A percentile compares a stretch with the other conserved stretches of the same genome.
These are phyloP conservation scores for Hermaeophaga mercurialis DNA, from an alignment of 2,888 invertebrate species.

Conservation along the genomic window DNA sequence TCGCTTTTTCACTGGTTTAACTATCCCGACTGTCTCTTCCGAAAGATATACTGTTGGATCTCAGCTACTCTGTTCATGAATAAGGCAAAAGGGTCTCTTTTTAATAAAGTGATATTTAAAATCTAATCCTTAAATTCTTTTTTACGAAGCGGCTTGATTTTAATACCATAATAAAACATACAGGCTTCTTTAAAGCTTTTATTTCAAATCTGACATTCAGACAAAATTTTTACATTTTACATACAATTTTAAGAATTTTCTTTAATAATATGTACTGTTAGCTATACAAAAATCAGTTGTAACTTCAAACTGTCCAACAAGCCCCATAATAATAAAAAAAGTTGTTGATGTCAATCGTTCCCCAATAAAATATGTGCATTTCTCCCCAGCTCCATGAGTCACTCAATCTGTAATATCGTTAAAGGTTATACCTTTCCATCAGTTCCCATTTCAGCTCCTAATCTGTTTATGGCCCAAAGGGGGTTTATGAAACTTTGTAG, in stretches of 20 bases:
- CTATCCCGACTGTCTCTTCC: neutral
- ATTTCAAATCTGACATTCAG: too few species aligned
- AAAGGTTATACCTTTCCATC: conserved; percentile 55
- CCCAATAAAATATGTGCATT: neutral
- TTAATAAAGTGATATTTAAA: too few species aligned
- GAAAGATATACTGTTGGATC: neutral
- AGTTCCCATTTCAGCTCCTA: conserved; percentile 55
- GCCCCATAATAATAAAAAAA: too few species aligned
- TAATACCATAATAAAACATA: too few species aligned
- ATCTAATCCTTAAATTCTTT: too few species aligned
- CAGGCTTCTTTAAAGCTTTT: too few species aligned
- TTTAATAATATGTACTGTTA: too few species aligned
- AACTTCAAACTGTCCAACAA: too few species aligned
- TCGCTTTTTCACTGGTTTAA: neutral
- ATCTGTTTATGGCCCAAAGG: conserved; percentile 55
- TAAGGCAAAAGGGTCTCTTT: neutral
- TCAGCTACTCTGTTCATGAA: neutral
- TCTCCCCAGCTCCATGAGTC: conserved; percentile 38
- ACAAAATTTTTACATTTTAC: too few species aligned
- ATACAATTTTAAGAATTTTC: too few species aligned
- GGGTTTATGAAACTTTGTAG: conserved; percentile 49
- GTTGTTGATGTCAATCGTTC: conserved; percentile 1
- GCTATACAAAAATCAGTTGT: too few species aligned
- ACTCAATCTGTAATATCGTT: conserved; percentile 53
- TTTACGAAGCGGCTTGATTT: too few species aligned